Conservation (phyloP, 1,140 invertebrate genomes). For the Ridgeia piscesae region DNA sequence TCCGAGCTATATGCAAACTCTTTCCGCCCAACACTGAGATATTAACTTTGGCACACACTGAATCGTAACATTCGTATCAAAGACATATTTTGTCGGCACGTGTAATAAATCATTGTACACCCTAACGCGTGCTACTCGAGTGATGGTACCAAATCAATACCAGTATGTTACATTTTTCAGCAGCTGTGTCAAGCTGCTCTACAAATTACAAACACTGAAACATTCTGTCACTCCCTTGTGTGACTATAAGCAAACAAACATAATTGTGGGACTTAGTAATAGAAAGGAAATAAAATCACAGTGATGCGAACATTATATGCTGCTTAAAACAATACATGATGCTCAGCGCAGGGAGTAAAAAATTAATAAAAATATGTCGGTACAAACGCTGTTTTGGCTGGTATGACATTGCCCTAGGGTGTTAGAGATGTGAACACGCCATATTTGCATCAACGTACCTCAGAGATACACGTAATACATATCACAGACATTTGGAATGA, state of each 20-base stretch:
- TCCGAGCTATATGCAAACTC: neutral
- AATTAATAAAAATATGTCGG: constrained; percentile 1
- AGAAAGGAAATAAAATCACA: neutral
- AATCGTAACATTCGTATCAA: neutral
- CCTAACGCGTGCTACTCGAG: neutral
- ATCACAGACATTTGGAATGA: neutral
- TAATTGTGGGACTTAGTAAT: neutral
- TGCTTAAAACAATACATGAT: neutral
- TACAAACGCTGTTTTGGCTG: neutral
- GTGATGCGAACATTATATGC: neutral
- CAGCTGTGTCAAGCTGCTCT: neutral
- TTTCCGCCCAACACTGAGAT: neutral
- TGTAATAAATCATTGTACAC: neutral
- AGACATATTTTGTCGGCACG: neutral
- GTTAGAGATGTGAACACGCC: neutral
- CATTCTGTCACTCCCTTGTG: neutral
- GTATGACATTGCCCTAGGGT: neutral
- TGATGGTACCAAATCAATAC: neutral
- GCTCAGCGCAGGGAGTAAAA: neutral
- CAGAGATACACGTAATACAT: neutral
- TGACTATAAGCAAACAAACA: neutral
- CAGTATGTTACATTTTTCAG: neutral
- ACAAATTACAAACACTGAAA: neutral
- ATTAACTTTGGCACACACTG: constrained; percentile 1
- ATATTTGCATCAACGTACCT: neutral